Percentiles rank a stretch among this genome's conserved stretches.
Conservation (phyloP, 1,140 invertebrate genomes). For the Littorina saxatilis region DNA sequence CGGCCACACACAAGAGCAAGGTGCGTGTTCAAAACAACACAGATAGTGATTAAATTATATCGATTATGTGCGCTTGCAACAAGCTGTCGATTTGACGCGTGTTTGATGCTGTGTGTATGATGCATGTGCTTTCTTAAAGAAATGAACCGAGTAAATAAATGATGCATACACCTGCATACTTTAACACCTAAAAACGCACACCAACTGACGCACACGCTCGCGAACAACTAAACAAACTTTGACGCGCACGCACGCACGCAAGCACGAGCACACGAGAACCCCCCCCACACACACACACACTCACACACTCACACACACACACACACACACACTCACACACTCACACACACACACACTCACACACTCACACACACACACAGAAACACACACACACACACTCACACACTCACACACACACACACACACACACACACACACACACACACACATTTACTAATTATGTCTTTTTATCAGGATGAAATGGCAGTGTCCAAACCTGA, state of each 20-base stretch:
- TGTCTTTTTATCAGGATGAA: slow-evolving; percentile 42
- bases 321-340: slow-evolving; percentile 1
- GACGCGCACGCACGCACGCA: neutral
- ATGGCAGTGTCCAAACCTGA: slow-evolving; percentile 31
- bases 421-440: neutral
- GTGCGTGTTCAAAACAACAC: too few species aligned
- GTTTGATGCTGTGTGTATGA: too few species aligned
- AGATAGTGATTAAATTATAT: too few species aligned
- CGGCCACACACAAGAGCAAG: too few species aligned
- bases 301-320: neutral
- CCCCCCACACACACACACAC: neutral
- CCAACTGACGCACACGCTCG: neutral
- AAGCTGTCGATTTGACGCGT: too few species aligned
- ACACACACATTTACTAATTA: neutral
- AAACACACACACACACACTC: neutral
- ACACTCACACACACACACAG: neutral
- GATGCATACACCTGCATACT: neutral
- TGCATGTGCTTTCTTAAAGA: too few species aligned
- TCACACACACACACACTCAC: neutral
- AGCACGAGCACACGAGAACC: neutral
- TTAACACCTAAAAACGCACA: neutral
- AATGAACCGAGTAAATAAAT: too few species aligned
- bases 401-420: neutral
- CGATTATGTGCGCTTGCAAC: too few species aligned
- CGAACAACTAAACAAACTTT: neutral